Conservation (phyloP, 2,113 vertebrate genomes). For the Nestor notabilis region DNA sequence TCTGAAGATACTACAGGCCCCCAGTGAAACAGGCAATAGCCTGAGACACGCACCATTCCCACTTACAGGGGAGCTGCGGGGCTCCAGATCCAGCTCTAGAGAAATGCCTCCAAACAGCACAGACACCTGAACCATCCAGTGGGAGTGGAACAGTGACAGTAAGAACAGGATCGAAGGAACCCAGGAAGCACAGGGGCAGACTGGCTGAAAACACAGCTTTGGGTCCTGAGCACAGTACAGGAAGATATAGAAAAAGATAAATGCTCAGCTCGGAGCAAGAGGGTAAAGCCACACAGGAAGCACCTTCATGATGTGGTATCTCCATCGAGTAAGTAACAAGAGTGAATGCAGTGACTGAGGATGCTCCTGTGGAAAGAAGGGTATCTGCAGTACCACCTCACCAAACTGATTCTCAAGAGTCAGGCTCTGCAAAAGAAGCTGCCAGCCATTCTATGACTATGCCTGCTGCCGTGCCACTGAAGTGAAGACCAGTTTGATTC, state of each 20-base stretch:
- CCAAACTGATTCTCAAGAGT: neutral
- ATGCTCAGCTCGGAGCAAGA: neutral
- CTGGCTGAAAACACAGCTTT: neutral
- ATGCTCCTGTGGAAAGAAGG: neutral
- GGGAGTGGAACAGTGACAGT: fast-evolving
- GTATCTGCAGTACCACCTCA: neutral
- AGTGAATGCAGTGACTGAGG: neutral
- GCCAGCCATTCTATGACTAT: neutral
- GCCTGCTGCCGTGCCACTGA: neutral
- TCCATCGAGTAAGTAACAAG: neutral
- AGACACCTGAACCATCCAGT: fast-evolving
- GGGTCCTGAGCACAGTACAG: neutral
- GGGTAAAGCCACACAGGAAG: neutral
- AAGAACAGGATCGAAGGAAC: neutral
- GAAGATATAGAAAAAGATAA: neutral
- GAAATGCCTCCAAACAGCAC: neutral
- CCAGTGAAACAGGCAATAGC: neutral
- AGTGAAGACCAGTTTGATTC: neutral
- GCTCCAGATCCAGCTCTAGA: neutral
- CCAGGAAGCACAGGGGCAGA: neutral
- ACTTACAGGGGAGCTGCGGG: neutral
- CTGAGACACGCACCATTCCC: fast-evolving
- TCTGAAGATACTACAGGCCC: neutral
- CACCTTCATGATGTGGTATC: neutral
- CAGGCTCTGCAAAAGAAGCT: neutral